A percentile compares a stretch with the other conserved stretches of the same genome.
These are phyloP conservation scores for Proteles cristata DNA, from an alignment of 2,113 vertebrate species.

Conservation along the genomic window DNA sequence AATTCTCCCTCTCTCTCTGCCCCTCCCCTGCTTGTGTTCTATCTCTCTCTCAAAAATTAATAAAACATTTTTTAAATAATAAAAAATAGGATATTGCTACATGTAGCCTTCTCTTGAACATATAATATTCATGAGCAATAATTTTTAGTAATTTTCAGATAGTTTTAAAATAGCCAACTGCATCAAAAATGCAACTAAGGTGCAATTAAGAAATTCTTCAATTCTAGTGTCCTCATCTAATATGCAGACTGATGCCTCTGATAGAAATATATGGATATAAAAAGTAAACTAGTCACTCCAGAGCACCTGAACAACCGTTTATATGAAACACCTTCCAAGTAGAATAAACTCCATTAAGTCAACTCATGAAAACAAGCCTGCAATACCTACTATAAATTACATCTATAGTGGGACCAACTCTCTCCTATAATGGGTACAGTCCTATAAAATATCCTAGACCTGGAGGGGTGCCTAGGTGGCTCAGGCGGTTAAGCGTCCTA, in stretches of 20 bases:
- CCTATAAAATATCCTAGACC: background rate
- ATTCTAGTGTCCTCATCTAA: background rate
- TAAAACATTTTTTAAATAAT: too few relatives aligned
- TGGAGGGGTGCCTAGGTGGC: background rate
- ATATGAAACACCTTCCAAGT: background rate
- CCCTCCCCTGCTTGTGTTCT: too few relatives aligned
- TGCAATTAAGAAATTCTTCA: conserved; percentile 45
- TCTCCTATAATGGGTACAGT: background rate
- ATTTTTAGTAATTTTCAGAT: background rate
- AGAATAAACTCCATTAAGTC: conserved; percentile 28
- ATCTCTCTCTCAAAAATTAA: too few relatives aligned
- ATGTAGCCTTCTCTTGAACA: background rate
- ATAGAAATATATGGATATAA: background rate
- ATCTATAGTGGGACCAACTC: background rate
- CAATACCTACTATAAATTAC: background rate
- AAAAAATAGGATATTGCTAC: background rate
- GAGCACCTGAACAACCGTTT: background rate
- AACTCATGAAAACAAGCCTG: background rate
- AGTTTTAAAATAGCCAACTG: background rate
- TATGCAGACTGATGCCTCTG: background rate
- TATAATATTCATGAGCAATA: background rate
- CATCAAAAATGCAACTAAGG: background rate
- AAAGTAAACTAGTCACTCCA: conserved; percentile 2
- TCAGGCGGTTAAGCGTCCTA: too few relatives aligned
- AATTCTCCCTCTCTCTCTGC: too few relatives aligned